Percentiles rank a stretch among this genome's conserved stretches.
phyloP scores from a whole-genome alignment of 2,888 invertebrate species.

The Esperia sulphurella region DNA sequence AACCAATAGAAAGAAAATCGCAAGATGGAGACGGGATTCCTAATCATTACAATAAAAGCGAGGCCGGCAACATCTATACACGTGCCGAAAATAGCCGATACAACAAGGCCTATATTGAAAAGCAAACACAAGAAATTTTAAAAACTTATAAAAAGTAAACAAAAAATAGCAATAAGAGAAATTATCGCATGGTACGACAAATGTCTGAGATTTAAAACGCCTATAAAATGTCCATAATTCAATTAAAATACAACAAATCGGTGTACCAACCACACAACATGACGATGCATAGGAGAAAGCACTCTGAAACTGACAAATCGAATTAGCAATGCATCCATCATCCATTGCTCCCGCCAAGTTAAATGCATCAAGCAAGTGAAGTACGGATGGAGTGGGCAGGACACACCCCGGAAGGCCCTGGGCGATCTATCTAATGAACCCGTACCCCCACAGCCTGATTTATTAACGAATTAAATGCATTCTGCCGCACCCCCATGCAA shows the following conservation, averaged over 20 bases:
- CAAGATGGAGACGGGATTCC: too few relatives aligned
- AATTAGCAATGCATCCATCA: slow-evolving; percentile 54
- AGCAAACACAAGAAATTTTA: neutral
- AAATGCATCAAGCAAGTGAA: slow-evolving; percentile 62
- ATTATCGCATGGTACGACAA: too few relatives aligned
- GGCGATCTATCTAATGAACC: slow-evolving; percentile 77
- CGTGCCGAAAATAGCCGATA: neutral
- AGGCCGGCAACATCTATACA: neutral
- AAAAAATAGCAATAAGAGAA: too few relatives aligned
- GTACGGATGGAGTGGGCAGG: slow-evolving; percentile 56
- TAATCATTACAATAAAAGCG: too few relatives aligned
- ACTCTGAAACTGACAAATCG: slow-evolving; percentile 27
- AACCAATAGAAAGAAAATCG: too few relatives aligned
- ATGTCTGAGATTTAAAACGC: too few relatives aligned
- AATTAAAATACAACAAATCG: neutral
- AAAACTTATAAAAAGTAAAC: too few relatives aligned
- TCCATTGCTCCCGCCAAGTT: slow-evolving; percentile 53
- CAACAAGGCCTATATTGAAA: neutral
- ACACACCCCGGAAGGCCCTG: slow-evolving; percentile 66
- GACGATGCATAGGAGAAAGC: neutral
- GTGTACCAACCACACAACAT: too few relatives aligned
- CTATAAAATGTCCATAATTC: neutral
- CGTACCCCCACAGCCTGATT: slow-evolving; percentile 72
- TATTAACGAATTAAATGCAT: slow-evolving; percentile 79
- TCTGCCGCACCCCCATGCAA: slow-evolving; percentile 58